Percentiles rank a stretch among this genome's conserved stretches.
Evolutionary conservation across 92 coral and sea anemone genomes (phyloP).

Genomic region (Meandrina meandrites): DNA sequence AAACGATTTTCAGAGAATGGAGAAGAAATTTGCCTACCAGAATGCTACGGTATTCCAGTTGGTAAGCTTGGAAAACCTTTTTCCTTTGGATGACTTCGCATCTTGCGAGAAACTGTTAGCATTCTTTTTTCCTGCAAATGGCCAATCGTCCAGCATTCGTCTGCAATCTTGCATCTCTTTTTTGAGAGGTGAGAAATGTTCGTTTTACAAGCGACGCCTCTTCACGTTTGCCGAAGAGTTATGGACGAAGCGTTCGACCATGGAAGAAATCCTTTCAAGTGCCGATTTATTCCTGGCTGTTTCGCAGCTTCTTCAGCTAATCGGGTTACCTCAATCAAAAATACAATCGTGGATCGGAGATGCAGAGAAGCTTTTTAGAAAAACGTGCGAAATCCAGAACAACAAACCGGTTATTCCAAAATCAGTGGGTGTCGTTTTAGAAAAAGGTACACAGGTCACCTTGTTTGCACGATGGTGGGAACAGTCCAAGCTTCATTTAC

Average conservation of each 20-base stretch:
- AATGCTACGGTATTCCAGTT: not conserved
- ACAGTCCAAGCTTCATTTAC: constrained; percentile 50
- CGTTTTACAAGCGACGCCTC: constrained; percentile 24
- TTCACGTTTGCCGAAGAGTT: constrained; percentile 37
- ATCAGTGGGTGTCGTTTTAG: constrained; percentile 33
- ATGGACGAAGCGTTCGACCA: constrained; percentile 46
- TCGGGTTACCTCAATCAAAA: constrained; percentile 9
- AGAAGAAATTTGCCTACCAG: not conserved
- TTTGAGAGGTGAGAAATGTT: constrained; percentile 9
- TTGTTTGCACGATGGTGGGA: constrained; percentile 69
- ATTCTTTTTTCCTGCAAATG: constrained; percentile 39
- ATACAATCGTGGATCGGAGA: constrained; percentile 42
- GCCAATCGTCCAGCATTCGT: not conserved
- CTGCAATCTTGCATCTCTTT: constrained; percentile 4
- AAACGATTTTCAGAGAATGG: constrained; percentile 4
- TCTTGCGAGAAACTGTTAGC: not conserved
- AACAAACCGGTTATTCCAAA: not conserved
- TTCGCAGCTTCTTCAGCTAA: constrained; percentile 66
- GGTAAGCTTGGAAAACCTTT: not conserved
- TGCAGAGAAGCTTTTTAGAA: constrained; percentile 55
- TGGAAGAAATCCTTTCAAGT: constrained; percentile 43
- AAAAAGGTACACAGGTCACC: constrained; percentile 28
- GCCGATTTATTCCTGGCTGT: constrained; percentile 65
- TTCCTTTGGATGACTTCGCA: not conserved
- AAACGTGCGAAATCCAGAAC: not conserved